A percentile compares a stretch with the other conserved stretches of the same genome.
Conservation (phyloP, 2,113 vertebrate genomes). For the Bostrychus sinensis region DNA sequence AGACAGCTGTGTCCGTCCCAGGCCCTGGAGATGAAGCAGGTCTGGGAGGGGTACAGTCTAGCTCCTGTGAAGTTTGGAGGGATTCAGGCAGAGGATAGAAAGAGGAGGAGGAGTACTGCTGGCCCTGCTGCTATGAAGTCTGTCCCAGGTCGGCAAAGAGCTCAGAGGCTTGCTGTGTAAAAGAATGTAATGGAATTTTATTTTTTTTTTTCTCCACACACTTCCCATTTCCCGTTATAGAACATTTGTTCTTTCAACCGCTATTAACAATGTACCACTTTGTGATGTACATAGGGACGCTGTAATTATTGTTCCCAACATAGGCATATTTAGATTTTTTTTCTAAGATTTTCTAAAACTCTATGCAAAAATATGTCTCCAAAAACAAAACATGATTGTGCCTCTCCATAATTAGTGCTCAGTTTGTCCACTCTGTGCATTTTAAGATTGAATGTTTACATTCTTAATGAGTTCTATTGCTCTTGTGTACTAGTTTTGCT, state of each 20-base stretch:
- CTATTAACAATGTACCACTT: too few relatives aligned
- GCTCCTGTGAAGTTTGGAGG: constrained; percentile 28
- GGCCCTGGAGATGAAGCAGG: constrained; percentile 30
- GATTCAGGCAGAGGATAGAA: constrained; percentile 9
- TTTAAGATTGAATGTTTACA: too few relatives aligned
- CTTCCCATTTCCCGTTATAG: constrained; percentile 9
- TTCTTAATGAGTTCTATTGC: too few relatives aligned
- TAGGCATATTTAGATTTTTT: too few relatives aligned
- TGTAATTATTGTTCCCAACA: too few relatives aligned
- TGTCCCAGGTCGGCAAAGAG: constrained; percentile 37
- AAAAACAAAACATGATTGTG: too few relatives aligned
- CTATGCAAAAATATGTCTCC: too few relatives aligned
- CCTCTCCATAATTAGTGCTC: too few relatives aligned
- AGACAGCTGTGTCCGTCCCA: constrained; percentile 62
- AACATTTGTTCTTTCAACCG: not conserved
- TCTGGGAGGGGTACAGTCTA: constrained; percentile 32
- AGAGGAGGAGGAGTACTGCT: constrained; percentile 12
- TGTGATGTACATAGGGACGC: too few relatives aligned
- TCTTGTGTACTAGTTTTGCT: too few relatives aligned
- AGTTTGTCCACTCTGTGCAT: too few relatives aligned
- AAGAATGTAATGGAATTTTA: constrained; percentile 59
- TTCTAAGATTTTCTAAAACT: too few relatives aligned
- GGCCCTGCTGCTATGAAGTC: constrained; percentile 43
- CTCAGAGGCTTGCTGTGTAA: constrained; percentile 39
- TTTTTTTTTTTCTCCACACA: constrained; percentile 25